These are phyloP conservation scores for Cheilosia variabilis DNA, from an alignment of 2,888 invertebrate species.

Conservation along the genomic window DNA sequence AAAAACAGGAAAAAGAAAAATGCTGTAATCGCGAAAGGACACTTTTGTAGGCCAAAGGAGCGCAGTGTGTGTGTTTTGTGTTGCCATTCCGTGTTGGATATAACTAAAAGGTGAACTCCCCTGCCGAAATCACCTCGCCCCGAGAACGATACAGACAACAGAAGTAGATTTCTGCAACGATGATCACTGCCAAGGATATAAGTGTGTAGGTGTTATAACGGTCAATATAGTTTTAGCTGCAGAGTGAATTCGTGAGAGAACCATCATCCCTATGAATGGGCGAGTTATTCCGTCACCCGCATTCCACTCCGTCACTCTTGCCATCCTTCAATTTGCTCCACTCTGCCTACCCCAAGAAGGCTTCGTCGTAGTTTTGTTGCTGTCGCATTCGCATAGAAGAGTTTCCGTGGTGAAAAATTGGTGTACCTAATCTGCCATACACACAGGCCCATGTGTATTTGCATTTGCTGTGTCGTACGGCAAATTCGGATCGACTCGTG, in stretches of 20 bases:
- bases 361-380: constrained; percentile 11
- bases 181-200: constrained; percentile 65
- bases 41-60: constrained; percentile 24
- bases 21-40: constrained; percentile 52
- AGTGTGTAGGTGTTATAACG: constrained; percentile 30
- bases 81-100: constrained; percentile 24
- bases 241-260: background rate
- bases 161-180: constrained; percentile 35
- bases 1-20: constrained; percentile 19
- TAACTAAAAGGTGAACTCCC: constrained; percentile 10
- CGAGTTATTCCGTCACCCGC: constrained; percentile 28
- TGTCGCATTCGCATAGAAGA: constrained; percentile 58
- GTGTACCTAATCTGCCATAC: constrained; percentile 29
- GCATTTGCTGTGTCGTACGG: constrained; percentile 55
- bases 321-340: constrained; percentile 26
- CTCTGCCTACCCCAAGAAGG: constrained; percentile 30
- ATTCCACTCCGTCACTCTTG: constrained; percentile 15
- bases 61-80: constrained; percentile 23
- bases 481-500: constrained; percentile 56
- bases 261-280: constrained; percentile 51
- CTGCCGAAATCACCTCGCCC: background rate
- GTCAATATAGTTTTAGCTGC: constrained; percentile 28
- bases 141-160: background rate
- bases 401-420: constrained; percentile 61
- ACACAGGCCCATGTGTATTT: constrained; percentile 32